Conservation (phyloP, 2,888 invertebrate genomes). For the Chloroclystis v-ata region DNA sequence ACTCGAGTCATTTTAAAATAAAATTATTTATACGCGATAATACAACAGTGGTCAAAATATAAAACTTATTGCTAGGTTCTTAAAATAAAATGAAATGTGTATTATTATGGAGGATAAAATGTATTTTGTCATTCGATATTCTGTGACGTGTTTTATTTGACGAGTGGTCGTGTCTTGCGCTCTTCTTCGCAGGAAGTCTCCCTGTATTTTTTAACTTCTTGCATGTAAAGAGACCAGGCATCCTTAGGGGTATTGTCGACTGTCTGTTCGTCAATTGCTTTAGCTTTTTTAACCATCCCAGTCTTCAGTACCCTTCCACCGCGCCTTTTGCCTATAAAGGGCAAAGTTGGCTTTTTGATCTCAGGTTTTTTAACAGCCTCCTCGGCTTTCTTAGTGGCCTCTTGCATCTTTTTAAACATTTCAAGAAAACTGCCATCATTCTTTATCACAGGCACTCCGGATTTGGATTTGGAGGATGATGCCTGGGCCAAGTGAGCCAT, state of each 20-base stretch:
- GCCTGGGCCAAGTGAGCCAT: slow-evolving; percentile 24
- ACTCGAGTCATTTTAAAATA: slow-evolving; percentile 42
- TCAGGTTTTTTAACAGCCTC: slow-evolving; percentile 54
- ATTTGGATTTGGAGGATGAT: slow-evolving; percentile 68
- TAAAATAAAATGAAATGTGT: slow-evolving; percentile 10
- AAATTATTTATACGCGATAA: slow-evolving; percentile 44
- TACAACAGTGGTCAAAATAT: slow-evolving; percentile 46
- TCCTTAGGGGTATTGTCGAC: slow-evolving; percentile 84
- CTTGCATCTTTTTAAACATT: slow-evolving; percentile 94
- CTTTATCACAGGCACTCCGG: slow-evolving; percentile 82
- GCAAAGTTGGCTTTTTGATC: slow-evolving; percentile 65
- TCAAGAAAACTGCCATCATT: slow-evolving; percentile 95
- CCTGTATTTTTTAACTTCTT: slow-evolving; percentile 94
- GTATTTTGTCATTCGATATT: too few species aligned
- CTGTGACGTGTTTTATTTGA: slow-evolving; percentile 82
- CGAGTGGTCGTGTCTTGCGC: slow-evolving; percentile 91
- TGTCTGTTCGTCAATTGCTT: slow-evolving; percentile 80
- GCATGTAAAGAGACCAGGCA: slow-evolving; percentile 95
- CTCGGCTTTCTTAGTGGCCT: slow-evolving; percentile 74
- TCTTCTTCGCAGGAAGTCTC: slow-evolving; percentile 96
- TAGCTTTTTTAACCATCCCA: slow-evolving; percentile 91
- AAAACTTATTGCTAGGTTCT: slow-evolving; percentile 38
- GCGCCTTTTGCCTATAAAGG: slow-evolving; percentile 86
- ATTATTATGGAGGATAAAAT: too few species aligned
- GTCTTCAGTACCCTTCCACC: slow-evolving; percentile 93